These are phyloP conservation scores for Tachypleus tridentatus DNA, from an alignment of 1,140 invertebrate genomes.

Conservation along the genomic window DNA sequence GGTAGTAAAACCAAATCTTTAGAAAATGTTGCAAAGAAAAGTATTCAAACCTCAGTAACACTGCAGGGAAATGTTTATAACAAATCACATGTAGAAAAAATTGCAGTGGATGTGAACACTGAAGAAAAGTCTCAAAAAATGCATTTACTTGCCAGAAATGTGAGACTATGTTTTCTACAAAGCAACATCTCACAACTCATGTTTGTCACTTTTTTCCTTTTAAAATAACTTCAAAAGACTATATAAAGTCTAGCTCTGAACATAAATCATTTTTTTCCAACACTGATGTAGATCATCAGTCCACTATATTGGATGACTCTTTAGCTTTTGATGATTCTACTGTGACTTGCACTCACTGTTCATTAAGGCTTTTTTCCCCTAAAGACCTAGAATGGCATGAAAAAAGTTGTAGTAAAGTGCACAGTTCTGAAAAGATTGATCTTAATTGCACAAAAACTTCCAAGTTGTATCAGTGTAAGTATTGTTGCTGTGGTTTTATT, in stretches of 20 bases:
- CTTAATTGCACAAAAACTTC: no score
- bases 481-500: slow-evolving; percentile 1
- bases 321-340: background rate
- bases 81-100: no score
- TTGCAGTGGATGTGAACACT: slow-evolving; percentile 9
- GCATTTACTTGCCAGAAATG: slow-evolving; percentile 17
- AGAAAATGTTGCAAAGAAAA: background rate
- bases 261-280: no score
- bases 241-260: no score
- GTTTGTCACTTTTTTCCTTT: slow-evolving; percentile 11
- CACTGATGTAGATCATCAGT: no score
- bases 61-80: no score
- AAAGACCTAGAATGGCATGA: slow-evolving; percentile 4
- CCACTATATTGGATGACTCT: no score
- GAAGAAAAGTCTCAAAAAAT: slow-evolving; percentile 9
- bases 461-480: no score
- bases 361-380: background rate
- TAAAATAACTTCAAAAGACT: no score
- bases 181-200: slow-evolving; percentile 16
- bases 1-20: slow-evolving; percentile 13
- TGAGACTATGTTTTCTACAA: slow-evolving; percentile 14
- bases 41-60: no score
- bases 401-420: slow-evolving; percentile 4
- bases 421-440: background rate
- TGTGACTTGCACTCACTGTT: background rate